A percentile compares a stretch with the other conserved stretches of the same genome.
phyloP scores from a whole-genome alignment of 2,797 vertebrate species.

The Darevskia mixta region DNA sequence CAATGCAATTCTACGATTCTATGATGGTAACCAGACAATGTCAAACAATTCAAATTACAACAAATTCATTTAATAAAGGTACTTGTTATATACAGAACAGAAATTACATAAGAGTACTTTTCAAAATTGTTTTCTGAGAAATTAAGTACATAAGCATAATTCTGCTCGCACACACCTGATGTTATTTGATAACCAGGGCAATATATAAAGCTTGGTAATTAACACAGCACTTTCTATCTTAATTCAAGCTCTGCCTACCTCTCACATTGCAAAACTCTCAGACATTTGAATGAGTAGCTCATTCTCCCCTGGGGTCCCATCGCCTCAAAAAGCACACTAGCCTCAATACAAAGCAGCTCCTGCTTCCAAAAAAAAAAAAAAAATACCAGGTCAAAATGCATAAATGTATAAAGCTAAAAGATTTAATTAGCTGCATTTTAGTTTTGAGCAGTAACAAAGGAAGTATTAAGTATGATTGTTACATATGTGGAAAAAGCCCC shows the following conservation, averaged over 20 bases:
- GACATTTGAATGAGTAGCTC: not conserved
- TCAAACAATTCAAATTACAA: not conserved
- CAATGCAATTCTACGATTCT: not conserved
- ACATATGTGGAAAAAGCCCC: not conserved
- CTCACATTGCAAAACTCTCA: not conserved
- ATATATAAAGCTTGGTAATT: conserved; percentile 9
- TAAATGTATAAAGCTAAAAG: not conserved
- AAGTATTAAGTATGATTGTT: not conserved
- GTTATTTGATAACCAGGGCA: not conserved
- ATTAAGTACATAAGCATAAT: not conserved
- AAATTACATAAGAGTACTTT: not conserved
- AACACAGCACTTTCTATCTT: not conserved
- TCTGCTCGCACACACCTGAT: not conserved
- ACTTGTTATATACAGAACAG: not conserved
- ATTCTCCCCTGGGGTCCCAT: not conserved
- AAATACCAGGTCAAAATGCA: not conserved
- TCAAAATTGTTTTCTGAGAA: not conserved
- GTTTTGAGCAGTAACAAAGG: not conserved
- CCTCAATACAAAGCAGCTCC: not conserved
- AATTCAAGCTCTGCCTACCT: not conserved
- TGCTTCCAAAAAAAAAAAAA: not conserved
- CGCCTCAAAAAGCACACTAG: not conserved
- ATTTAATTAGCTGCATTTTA: not conserved
- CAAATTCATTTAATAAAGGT: not conserved
- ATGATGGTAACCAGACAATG: not conserved